Base-by-base conservation (phyloP, 2,797 vertebrate genomes). In the Rhyacichthys aspro region DNA sequence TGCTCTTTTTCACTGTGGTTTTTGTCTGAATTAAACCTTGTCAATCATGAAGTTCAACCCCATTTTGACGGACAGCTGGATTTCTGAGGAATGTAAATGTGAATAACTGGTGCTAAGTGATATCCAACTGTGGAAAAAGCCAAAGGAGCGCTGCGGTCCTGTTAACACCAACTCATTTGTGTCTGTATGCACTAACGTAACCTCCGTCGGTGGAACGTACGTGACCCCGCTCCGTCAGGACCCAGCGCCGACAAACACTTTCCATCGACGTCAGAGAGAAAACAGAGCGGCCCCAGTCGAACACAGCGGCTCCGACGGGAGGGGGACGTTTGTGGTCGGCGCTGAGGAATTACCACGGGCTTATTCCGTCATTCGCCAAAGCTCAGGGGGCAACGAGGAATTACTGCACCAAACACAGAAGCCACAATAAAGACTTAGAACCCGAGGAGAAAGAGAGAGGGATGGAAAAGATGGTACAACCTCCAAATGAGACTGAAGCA, bases 371-470 rank as follows among this genome's bases (percentile, higher is more conserved):
- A 81, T 85, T 85, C 63, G 73, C 76, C 70, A 59, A 63, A 78
- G 70, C 76, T 82, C 47, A 17, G 83, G 79, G 86, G 84, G 72
- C 82, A 80, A 79, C 68, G 55, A 76, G 67, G 70, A 73, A 81
- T 78, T 76, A 76, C 59, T 78, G 60, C 79, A 75, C 72, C 65
- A 57, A 83, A 82, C 79, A 79, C 82, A 83, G 18, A 71, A 82
- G 56, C 86, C 86, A 89, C 87, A 88, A 82, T 52, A 89, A 84
- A 88, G 86, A 67, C 47, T 75, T 57, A 78, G 70, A n/a, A n/a
- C n/a, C 10, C 82, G 78, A 65, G 74, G 75, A 70, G 72, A 43
- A 23, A 63, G 70, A 70, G 65, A 76, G 67, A 65, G 72, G 62
- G 81, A 77, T 68, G 72, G 63, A 83, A 77, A 72, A 65, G 61